A percentile compares a stretch with the other conserved stretches of the same genome.
These are phyloP conservation scores for Pseudanteris insignis DNA, from an alignment of 2,888 invertebrate species.

Conservation along the genomic window DNA sequence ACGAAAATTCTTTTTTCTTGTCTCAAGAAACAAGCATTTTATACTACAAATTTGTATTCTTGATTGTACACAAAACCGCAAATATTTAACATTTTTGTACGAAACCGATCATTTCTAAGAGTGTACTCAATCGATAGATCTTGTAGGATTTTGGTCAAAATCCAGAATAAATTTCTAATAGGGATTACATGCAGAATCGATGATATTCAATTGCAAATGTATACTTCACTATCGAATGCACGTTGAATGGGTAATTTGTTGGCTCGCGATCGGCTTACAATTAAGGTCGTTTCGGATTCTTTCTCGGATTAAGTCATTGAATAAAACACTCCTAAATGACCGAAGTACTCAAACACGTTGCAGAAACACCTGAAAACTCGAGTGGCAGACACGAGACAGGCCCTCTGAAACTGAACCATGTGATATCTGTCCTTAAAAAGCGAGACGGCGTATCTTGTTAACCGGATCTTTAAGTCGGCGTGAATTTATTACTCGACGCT, in stretches of 20 bases:
- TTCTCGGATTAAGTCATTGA: constrained; percentile 27
- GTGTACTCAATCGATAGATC: too few species aligned
- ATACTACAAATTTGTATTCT: too few species aligned
- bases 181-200: too few species aligned
- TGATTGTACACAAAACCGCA: too few species aligned
- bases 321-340: constrained; percentile 13
- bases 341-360: constrained; percentile 26
- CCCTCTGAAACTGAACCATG: constrained; percentile 10
- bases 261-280: neutral
- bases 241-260: constrained; percentile 1
- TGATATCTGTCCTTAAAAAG: constrained; percentile 8
- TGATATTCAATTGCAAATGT: neutral
- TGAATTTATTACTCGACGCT: too few species aligned
- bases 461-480: neutral
- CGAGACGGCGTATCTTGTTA: constrained; percentile 10
- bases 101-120: too few species aligned
- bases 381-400: constrained; percentile 13
- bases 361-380: constrained; percentile 18
- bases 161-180: too few species aligned
- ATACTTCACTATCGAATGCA: neutral
- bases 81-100: too few species aligned
- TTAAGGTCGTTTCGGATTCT: constrained; percentile 21
- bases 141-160: too few species aligned
- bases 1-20: too few species aligned
- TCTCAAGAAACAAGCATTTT: too few species aligned